Evolutionary conservation across 35 echinoderm and acorn worm genomes (phyloP), one percentile per base, ranked within the genome.

Genomic region (Heliocidaris tuberculata): DNA sequence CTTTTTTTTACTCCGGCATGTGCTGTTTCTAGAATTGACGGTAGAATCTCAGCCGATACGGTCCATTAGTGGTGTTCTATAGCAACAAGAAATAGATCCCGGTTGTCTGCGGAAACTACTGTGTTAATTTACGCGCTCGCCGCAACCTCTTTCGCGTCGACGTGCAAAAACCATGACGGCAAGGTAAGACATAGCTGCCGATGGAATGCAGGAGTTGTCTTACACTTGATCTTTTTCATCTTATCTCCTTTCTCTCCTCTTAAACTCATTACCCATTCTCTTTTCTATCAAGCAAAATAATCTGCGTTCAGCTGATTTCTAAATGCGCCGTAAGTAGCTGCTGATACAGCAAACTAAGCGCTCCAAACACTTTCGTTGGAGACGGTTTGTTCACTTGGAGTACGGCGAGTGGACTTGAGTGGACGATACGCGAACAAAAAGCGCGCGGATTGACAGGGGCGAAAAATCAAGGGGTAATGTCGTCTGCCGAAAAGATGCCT

Each of bases 381-480:
- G 87, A 89, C 87, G 87, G 87, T 89, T 89, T 89, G 87, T 89
- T 89, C 87, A 47, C 87, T 89, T 89, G 11, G 87, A 89, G 87
- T 89, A 48, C 31, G 31, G 47, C 31, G 47, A 89, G 87, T 17
- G 87, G 87, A 48, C 87, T 89, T 6, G 31, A 89, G 87, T 89
- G 47, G 87, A 89, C 31, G 32, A 1, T 48, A 9, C 87, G 31
- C 87, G 87, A 48, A 89, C 4, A 78, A 70, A 78, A 78, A 32
- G 47, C 87, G 87, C 87, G 87, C 87, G 87, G 87, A 48, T 89
- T 89, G 87, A 89, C 87, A 78, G 65, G 65, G 65, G 5, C 87
- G 87, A 89, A 48, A 9, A 47, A 47, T 47, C 47, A 15, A 47
- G 87, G 24, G 31, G 87, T 89, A 47, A 89, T 30, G 16, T 89